Base-by-base conservation (phyloP, 2,113 vertebrate genomes). In the Tringa solitaria region DNA sequence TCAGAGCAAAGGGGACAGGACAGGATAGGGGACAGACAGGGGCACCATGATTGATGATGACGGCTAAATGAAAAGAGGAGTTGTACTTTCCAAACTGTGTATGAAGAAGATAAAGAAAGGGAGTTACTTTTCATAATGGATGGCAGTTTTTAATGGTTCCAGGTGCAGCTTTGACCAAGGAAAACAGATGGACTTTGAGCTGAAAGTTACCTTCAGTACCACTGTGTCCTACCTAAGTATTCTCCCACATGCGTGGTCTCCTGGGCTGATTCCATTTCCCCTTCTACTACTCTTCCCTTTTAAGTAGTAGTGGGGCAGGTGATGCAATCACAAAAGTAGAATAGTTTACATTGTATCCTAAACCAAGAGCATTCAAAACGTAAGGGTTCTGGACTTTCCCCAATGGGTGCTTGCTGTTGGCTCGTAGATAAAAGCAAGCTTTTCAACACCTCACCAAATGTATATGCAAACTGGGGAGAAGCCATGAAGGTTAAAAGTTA, bases 211-310 rank as follows among this genome's bases (percentile, higher is more conserved):
- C 51, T 80, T 87, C 19, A 81, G 10, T 27, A 45, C 75, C n/a
- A 26, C 32, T 9, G 41, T 24, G 9, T 43, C 35, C 14, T 74
- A 12, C 23, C 10, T 45, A 35, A 69, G 28, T 43, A 41, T 87
- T 27, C 2, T 6, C 24, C 19, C 3, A 8, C 1, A 20, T 16
- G 14, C 12, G 22, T 4, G 2, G 16, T 64, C 39, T 59, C 72
- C 41, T 57, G 37, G 8, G 19, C 9, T 91, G 19, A 85, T 59
- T 6, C 23, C 8, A 32, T 61, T 84, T 65, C 35, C 28, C 4
- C 6, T 74, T 68, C n/a, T n/a, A 60, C 18, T 53, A 7, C 12
- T 70, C 37, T 60, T 75, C 37, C 67, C 9, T 50, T 50, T 76
- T 51, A 84, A 48, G 23, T 16, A 43, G 28, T 26, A 33, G 2